Evolutionary conservation across 2,797 vertebrate genomes (phyloP).

Genomic region (Phrynocephalus guinanensis): DNA sequence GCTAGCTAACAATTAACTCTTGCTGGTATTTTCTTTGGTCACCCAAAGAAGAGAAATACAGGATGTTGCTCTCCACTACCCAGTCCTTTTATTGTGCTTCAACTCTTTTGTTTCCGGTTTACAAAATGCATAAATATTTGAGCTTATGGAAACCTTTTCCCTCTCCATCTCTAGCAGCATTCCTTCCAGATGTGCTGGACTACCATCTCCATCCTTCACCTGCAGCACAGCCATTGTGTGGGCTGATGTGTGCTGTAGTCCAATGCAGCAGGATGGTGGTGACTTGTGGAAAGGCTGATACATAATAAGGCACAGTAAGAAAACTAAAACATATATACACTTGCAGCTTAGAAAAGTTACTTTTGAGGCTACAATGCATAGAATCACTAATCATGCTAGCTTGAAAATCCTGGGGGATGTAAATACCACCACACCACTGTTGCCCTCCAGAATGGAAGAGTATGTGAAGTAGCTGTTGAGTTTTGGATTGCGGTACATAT

Average conservation of each 20-base stretch:
- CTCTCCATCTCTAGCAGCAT: neutral
- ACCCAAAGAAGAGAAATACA: slow-evolving; percentile 51
- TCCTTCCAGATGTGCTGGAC: neutral
- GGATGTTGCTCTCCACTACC: slow-evolving; percentile 39
- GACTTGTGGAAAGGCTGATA: neutral
- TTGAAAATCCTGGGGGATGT: too few species aligned
- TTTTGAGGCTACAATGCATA: too few species aligned
- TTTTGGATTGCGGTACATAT: too few species aligned
- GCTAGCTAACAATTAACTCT: slow-evolving; percentile 68
- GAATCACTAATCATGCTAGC: too few species aligned
- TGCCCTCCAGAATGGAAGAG: neutral
- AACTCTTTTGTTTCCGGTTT: neutral
- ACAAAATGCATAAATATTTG: neutral
- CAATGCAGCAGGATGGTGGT: neutral
- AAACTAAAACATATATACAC: too few species aligned
- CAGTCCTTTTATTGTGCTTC: slow-evolving; percentile 18
- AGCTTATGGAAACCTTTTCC: neutral
- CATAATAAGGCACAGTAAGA: neutral
- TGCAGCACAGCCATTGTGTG: neutral
- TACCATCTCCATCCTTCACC: neutral
- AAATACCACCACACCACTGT: neutral
- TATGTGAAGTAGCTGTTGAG: slow-evolving; percentile 5
- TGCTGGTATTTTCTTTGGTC: slow-evolving; percentile 57
- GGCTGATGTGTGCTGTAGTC: neutral
- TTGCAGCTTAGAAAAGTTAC: too few species aligned